A percentile compares a stretch with the other conserved stretches of the same genome.
Evolutionary conservation across 2,797 vertebrate genomes (phyloP).

Genomic region (Etheostoma perlongum): DNA sequence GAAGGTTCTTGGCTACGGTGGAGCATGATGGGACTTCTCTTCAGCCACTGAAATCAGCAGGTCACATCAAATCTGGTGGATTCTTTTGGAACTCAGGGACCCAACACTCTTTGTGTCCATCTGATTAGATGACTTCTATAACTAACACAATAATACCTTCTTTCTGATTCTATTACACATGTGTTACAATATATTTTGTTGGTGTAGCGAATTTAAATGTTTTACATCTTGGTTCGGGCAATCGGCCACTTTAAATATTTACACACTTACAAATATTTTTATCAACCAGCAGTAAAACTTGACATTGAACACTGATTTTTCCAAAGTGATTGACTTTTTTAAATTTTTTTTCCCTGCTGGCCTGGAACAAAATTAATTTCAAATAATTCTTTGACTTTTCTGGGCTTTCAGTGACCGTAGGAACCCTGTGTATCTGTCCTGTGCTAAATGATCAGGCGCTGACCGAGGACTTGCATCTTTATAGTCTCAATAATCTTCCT

Average conservation of each 20-base stretch:
- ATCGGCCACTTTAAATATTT: slow-evolving; percentile 26
- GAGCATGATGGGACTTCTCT: slow-evolving; percentile 61
- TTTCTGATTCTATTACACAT: background rate
- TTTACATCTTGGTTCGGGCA: slow-evolving; percentile 1
- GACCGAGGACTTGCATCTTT: slow-evolving; percentile 62
- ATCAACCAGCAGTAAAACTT: slow-evolving; percentile 33
- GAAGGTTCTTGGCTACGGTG: slow-evolving; percentile 71
- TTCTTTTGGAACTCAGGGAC: slow-evolving; percentile 36
- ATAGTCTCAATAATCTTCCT: slow-evolving; percentile 46
- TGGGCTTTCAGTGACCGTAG: slow-evolving; percentile 33
- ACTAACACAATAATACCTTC: background rate
- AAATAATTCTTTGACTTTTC: slow-evolving; percentile 21
- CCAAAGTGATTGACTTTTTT: slow-evolving; percentile 5
- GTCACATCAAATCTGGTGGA: slow-evolving; percentile 33
- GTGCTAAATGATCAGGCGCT: slow-evolving; percentile 69
- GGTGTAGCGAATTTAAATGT: slow-evolving; percentile 7
- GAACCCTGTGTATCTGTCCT: slow-evolving; percentile 65
- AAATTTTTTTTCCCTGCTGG: background rate
- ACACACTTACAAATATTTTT: slow-evolving; percentile 6
- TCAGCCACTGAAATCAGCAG: slow-evolving; percentile 62
- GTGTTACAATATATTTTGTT: slow-evolving; percentile 9
- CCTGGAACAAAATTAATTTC: slow-evolving; percentile 27
- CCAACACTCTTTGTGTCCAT: background rate
- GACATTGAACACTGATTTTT: slow-evolving; percentile 26
- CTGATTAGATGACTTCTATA: background rate